Evolutionary conservation across 2,888 invertebrate genomes (phyloP).

Genomic region (Camptogramma bilineatum): DNA sequence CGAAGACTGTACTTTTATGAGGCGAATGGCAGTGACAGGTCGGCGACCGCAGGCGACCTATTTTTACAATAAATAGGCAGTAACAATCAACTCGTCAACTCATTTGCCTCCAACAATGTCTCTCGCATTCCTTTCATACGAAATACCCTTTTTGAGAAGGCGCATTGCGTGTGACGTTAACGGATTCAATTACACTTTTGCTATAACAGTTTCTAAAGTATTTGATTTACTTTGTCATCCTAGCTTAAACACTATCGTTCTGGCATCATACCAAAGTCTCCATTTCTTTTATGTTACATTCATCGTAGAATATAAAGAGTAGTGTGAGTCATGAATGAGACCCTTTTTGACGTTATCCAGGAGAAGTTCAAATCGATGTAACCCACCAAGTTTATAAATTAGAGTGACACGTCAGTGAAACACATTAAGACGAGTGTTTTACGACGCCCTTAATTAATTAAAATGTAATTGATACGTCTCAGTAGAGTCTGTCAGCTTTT

Average conservation of each 20-base stretch:
- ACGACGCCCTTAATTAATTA: constrained; percentile 20
- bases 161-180: constrained; percentile 46
- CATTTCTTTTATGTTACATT: not conserved
- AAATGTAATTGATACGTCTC: constrained; percentile 26
- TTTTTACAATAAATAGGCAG: constrained; percentile 72
- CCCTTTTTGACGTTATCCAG: not conserved
- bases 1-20: constrained; percentile 43
- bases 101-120: constrained; percentile 68
- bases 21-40: constrained; percentile 57
- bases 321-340: not conserved
- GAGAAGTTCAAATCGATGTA: not conserved
- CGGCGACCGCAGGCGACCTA: constrained; percentile 72
- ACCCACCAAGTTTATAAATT: constrained; percentile 7
- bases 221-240: not conserved
- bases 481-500: constrained; percentile 13
- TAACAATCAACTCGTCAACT: constrained; percentile 69
- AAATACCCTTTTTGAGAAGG: constrained; percentile 32
- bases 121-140: constrained; percentile 62
- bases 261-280: not conserved
- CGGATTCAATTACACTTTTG: constrained; percentile 39
- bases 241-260: no score
- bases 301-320: not conserved
- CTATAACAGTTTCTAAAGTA: not conserved
- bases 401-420: constrained; percentile 7
- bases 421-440: constrained; percentile 13